Evolutionary conservation across 2,113 vertebrate genomes (phyloP).

Genomic region (Cisticola juncidis): DNA sequence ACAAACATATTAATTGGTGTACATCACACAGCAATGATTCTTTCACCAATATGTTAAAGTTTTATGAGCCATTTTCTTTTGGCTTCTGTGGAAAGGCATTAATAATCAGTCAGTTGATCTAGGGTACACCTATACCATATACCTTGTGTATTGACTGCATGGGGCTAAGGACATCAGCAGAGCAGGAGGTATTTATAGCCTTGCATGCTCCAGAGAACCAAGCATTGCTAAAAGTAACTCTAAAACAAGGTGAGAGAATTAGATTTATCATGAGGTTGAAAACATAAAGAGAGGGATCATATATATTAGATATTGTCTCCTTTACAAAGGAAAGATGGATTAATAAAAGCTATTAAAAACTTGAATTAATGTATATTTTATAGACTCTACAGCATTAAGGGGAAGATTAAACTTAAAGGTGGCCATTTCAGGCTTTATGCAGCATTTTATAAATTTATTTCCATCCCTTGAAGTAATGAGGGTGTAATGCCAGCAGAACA

Average conservation of each 20-base stretch:
- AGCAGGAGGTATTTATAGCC: not conserved
- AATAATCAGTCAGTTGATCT: not conserved
- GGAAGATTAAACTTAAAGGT: slow-evolving; percentile 76
- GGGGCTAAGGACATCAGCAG: not conserved
- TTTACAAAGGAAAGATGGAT: slow-evolving; percentile 63
- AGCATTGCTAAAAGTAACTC: slow-evolving; percentile 12
- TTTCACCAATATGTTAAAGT: not conserved
- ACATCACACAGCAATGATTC: not conserved
- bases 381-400: slow-evolving; percentile 66
- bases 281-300: not conserved
- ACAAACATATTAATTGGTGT: slow-evolving; percentile 24
- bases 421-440: slow-evolving; percentile 64
- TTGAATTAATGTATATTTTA: slow-evolving; percentile 76
- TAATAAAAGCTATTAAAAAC: slow-evolving; percentile 74
- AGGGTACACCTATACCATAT: not conserved
- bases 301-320: slow-evolving; percentile 37
- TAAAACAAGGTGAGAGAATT: slow-evolving; percentile 9
- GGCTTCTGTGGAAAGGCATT: not conserved
- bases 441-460: slow-evolving; percentile 73
- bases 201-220: not conserved
- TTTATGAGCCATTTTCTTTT: slow-evolving; percentile 8
- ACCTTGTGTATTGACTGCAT: not conserved
- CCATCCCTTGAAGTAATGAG: slow-evolving; percentile 41
- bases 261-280: slow-evolving; percentile 4
- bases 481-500: slow-evolving; percentile 66